These are phyloP conservation scores for Atethmia centrago DNA, from an alignment of 2,888 invertebrate species.

Conservation along the genomic window DNA sequence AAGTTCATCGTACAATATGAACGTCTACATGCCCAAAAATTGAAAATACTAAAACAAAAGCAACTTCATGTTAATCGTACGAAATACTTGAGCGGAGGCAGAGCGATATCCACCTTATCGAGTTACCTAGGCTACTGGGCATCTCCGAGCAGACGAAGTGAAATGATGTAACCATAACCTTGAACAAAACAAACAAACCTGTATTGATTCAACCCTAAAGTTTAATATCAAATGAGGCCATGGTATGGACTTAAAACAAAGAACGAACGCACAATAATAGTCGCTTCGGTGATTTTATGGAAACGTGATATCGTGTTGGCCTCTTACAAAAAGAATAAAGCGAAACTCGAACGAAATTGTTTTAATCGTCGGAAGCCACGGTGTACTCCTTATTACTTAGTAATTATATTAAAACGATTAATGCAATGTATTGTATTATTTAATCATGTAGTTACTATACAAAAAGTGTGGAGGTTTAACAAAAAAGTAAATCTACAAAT, in stretches of 20 bases:
- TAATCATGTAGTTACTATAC: slow-evolving; percentile 8
- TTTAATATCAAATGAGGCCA: slow-evolving; percentile 55
- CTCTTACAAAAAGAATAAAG: slow-evolving; percentile 88
- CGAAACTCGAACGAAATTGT: slow-evolving; percentile 88
- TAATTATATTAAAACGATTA: slow-evolving; percentile 71
- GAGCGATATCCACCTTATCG: slow-evolving; percentile 89
- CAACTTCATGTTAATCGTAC: slow-evolving; percentile 87
- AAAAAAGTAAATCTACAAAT: slow-evolving; percentile 51
- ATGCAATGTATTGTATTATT: slow-evolving; percentile 40
- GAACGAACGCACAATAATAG: slow-evolving; percentile 82
- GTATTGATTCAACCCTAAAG: slow-evolving; percentile 60
- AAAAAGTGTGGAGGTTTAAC: slow-evolving; percentile 12
- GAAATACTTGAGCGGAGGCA: slow-evolving; percentile 88
- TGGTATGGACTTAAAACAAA: slow-evolving; percentile 77
- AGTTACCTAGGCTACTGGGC: slow-evolving; percentile 91
- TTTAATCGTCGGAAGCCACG: slow-evolving; percentile 89
- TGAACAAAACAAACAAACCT: slow-evolving; percentile 55
- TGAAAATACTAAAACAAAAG: slow-evolving; percentile 85
- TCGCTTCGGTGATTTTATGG: slow-evolving; percentile 90
- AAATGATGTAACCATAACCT: slow-evolving; percentile 70
- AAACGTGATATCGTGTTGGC: slow-evolving; percentile 89
- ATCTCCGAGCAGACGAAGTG: slow-evolving; percentile 69
- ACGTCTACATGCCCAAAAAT: slow-evolving; percentile 70
- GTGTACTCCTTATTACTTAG: slow-evolving; percentile 76
- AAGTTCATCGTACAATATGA: slow-evolving; percentile 66